Evolutionary conservation across 1,140 invertebrate genomes (phyloP).

Genomic region (Drosophila fuyamai): DNA sequence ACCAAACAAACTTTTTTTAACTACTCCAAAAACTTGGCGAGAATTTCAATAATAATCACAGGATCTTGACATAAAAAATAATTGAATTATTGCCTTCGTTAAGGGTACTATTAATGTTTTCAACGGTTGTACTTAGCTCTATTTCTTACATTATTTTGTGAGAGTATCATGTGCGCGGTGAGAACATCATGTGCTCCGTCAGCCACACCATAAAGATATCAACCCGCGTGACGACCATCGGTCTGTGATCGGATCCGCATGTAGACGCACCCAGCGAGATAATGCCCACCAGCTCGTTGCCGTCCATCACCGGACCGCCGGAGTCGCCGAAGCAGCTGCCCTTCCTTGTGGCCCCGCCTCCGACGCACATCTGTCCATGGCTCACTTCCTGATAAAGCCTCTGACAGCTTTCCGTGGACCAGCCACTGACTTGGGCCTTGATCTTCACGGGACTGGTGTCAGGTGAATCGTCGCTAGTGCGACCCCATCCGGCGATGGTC

Average conservation of each 20-base stretch:
- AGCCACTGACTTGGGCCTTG: conserved; percentile 16
- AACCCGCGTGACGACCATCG: conserved; percentile 57
- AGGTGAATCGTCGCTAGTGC: conserved; percentile 14
- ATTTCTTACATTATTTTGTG: too few species aligned
- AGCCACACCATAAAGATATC: conserved; percentile 53
- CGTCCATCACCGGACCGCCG: conserved; percentile 54
- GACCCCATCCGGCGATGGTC: conserved; percentile 62
- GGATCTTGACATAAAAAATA: conserved; percentile 22
- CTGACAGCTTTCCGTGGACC: conserved; percentile 22
- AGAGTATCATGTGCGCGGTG: too few species aligned
- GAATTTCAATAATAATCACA: conserved; percentile 46
- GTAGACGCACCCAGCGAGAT: conserved; percentile 34
- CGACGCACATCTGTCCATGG: conserved; percentile 53
- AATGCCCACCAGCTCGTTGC: conserved; percentile 35
- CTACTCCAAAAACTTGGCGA: conserved; percentile 30
- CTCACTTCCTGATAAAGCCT: conserved; percentile 6
- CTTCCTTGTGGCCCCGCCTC: conserved; percentile 16
- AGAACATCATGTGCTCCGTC: conserved; percentile 8
- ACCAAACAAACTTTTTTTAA: conserved; percentile 26
- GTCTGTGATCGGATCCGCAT: conserved; percentile 27
- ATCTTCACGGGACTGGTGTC: conserved; percentile 44
- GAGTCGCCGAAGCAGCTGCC: conserved; percentile 53
- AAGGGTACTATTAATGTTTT: too few species aligned
- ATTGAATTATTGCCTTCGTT: not conserved
- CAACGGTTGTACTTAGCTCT: too few species aligned